These are phyloP conservation scores for Argyra leucocephala DNA, from an alignment of 2,888 invertebrate genomes.

Conservation along the genomic window DNA sequence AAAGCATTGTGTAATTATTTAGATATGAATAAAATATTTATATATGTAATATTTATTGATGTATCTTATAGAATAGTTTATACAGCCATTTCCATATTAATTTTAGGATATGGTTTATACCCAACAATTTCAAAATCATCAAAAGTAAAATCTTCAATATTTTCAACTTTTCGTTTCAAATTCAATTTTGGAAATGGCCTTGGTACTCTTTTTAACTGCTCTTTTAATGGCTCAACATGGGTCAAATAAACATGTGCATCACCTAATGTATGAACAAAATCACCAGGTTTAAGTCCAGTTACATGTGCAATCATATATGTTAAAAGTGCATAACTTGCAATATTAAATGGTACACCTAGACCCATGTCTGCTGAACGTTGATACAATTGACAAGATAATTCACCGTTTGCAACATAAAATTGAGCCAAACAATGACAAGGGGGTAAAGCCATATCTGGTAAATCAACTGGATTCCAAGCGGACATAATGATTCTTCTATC, in stretches of 20 bases:
- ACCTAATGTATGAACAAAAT: slow-evolving; percentile 88
- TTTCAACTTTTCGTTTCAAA: slow-evolving; percentile 61
- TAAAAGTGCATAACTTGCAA: slow-evolving; percentile 89
- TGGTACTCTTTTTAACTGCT: slow-evolving; percentile 71
- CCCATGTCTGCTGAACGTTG: slow-evolving; percentile 98
- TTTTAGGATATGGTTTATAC: slow-evolving; percentile 82
- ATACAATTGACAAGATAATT: slow-evolving; percentile 84
- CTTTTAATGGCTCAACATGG: slow-evolving; percentile 72
- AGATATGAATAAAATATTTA: too few species aligned
- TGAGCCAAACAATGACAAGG: slow-evolving; percentile 94
- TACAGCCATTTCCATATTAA: slow-evolving; percentile 72
- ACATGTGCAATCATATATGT: slow-evolving; percentile 95
- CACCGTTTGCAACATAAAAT: slow-evolving; percentile 78
- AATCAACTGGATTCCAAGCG: slow-evolving; percentile 88
- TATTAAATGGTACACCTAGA: slow-evolving; percentile 96
- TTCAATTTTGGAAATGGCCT: slow-evolving; percentile 70
- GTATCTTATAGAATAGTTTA: slow-evolving; percentile 19
- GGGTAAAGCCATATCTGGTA: slow-evolving; percentile 87
- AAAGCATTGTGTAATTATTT: too few species aligned
- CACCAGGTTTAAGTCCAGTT: slow-evolving; percentile 81
- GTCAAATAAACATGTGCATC: slow-evolving; percentile 92
- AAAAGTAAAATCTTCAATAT: slow-evolving; percentile 77
- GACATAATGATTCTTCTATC: slow-evolving; percentile 86
- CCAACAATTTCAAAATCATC: slow-evolving; percentile 77
- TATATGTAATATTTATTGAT: neutral